A percentile compares a stretch with the other conserved stretches of the same genome.
These are phyloP conservation scores for Arnoldichthys spilopterus DNA, from an alignment of 2,797 vertebrate species.

Conservation along the genomic window DNA sequence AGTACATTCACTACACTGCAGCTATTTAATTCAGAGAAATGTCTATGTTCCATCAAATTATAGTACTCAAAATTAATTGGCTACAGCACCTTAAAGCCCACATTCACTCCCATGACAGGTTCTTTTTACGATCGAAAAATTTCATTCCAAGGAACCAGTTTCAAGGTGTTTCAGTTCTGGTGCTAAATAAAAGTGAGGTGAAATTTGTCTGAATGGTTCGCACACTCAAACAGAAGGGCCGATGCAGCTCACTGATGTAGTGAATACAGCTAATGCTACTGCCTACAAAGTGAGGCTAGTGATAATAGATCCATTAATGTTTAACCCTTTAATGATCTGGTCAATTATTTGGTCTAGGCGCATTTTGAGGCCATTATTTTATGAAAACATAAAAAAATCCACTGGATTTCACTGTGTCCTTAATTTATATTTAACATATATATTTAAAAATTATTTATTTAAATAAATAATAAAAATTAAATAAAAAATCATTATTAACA, in stretches of 20 bases:
- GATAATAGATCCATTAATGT: not conserved
- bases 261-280: not conserved
- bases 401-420: too few species aligned
- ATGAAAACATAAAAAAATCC: too few species aligned
- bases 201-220: not conserved
- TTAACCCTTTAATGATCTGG: too few species aligned
- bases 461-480: too few species aligned
- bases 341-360: too few species aligned
- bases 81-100: not conserved
- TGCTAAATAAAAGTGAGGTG: not conserved
- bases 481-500: too few species aligned
- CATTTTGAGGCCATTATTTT: too few species aligned
- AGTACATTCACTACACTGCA: not conserved
- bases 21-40: not conserved
- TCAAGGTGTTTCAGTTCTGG: not conserved
- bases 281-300: not conserved
- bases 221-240: not conserved
- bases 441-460: too few species aligned
- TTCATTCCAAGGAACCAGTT: not conserved
- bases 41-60: not conserved
- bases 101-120: not conserved
- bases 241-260: not conserved
- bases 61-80: not conserved
- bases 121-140: not conserved
- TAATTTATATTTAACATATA: too few species aligned